These are phyloP conservation scores for Drosophila fuyamai DNA, from an alignment of 1,140 invertebrate genomes.

Conservation along the genomic window DNA sequence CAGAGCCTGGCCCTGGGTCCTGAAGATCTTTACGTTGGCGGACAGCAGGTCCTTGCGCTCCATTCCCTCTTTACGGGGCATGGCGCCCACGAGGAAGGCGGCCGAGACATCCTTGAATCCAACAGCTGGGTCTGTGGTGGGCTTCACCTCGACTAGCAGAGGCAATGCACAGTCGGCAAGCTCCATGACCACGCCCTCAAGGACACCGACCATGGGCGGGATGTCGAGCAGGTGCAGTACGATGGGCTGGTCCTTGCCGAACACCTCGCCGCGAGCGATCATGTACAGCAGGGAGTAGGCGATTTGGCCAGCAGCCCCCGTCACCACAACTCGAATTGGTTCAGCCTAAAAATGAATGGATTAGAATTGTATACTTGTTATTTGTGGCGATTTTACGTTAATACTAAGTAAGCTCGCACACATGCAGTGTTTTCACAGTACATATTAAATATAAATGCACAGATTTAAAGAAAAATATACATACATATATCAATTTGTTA, in stretches of 20 bases:
- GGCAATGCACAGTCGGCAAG: constrained; percentile 97
- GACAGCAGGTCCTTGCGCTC: constrained; percentile 98
- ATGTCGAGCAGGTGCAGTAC: constrained; percentile 98
- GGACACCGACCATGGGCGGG: constrained; percentile 95
- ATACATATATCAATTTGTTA: too few relatives aligned
- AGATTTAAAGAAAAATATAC: too few relatives aligned
- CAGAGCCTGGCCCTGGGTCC: constrained; percentile 96
- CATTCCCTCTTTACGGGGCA: constrained; percentile 99
- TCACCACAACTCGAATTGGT: constrained; percentile 97
- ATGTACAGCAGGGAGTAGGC: constrained; percentile 98
- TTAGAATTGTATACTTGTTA: neutral
- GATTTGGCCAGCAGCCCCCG: constrained; percentile 99
- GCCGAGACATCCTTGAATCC: constrained; percentile 98
- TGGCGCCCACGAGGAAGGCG: constrained; percentile 99
- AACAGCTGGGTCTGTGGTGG: constrained; percentile 93
- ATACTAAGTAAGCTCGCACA: too few relatives aligned
- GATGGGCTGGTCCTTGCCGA: constrained; percentile 95
- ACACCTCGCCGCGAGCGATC: constrained; percentile 98
- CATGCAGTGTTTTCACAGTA: too few relatives aligned
- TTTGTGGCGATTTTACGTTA: neutral
- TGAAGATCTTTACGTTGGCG: constrained; percentile 99
- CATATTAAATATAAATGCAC: too few relatives aligned
- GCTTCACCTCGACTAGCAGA: constrained; percentile 92
- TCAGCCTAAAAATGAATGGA: constrained; percentile 84
- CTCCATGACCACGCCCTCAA: constrained; percentile 99